A percentile compares a stretch with the other conserved stretches of the same genome.
phyloP scores from a whole-genome alignment of 2,113 vertebrate genomes.

The Scolopax mira region DNA sequence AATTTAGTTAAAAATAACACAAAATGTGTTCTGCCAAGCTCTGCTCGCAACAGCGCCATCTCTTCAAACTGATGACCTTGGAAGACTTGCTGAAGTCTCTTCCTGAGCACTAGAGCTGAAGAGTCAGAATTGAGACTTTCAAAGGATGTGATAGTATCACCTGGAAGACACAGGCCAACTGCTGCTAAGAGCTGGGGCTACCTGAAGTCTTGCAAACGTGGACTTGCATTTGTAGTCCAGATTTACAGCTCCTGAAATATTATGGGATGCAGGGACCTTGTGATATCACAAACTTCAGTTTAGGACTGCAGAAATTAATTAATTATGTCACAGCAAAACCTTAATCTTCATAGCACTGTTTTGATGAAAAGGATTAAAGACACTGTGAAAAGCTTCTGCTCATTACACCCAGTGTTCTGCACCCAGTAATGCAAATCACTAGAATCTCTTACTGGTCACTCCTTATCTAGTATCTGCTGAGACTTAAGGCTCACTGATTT shows the following conservation, averaged over 20 bases:
- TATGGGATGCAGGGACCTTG: background rate
- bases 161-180: background rate
- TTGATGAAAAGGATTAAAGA: background rate
- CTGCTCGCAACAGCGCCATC: background rate
- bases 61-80: background rate
- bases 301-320: background rate
- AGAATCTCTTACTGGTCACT: background rate
- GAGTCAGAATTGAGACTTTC: background rate
- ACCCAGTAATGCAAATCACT: background rate
- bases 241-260: background rate
- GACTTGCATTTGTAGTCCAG: background rate
- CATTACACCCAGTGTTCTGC: background rate
- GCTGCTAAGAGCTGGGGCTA: background rate
- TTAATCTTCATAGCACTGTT: background rate
- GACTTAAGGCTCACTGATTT: background rate
- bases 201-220: background rate
- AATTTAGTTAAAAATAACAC: background rate
- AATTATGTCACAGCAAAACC: background rate
- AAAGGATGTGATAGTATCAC: background rate
- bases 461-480: background rate
- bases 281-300: background rate
- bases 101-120: background rate
- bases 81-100: background rate
- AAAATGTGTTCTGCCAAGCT: background rate
- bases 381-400: background rate